Evolutionary conservation across 1,140 invertebrate species (phyloP).

Genomic region (Aradophagus sp.): DNA sequence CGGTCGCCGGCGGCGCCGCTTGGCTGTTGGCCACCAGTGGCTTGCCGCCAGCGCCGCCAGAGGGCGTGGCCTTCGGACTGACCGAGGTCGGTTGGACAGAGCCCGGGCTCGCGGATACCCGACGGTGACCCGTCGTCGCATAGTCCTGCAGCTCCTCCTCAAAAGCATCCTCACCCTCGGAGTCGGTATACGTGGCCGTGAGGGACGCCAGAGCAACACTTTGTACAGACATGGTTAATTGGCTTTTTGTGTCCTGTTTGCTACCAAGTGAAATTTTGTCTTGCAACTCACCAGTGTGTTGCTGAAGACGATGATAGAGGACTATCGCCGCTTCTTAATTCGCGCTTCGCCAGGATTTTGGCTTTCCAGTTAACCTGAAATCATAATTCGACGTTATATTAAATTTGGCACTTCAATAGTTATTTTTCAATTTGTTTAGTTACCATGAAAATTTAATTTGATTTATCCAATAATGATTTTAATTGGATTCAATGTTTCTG

Average conservation of each 20-base stretch:
- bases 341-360: too few relatives aligned
- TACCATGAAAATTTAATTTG: too few relatives aligned
- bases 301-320: not conserved
- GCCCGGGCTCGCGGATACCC: slow-evolving; percentile 63
- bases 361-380: too few relatives aligned
- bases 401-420: too few relatives aligned
- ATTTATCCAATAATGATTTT: too few relatives aligned
- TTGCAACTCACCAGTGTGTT: slow-evolving; percentile 72
- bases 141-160: slow-evolving; percentile 77
- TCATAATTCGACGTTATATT: too few relatives aligned
- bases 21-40: slow-evolving; percentile 62
- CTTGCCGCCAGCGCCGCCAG: not conserved
- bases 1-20: slow-evolving; percentile 53
- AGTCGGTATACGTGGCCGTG: slow-evolving; percentile 88
- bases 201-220: slow-evolving; percentile 82
- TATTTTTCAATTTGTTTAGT: too few relatives aligned
- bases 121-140: slow-evolving; percentile 66
- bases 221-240: slow-evolving; percentile 76
- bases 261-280: slow-evolving; percentile 73
- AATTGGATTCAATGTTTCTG: too few relatives aligned
- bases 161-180: slow-evolving; percentile 85
- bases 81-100: slow-evolving; percentile 65
- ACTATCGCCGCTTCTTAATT: too few relatives aligned
- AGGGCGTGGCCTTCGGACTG: slow-evolving; percentile 63
- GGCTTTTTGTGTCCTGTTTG: slow-evolving; percentile 69